Base-by-base conservation (phyloP, 2,888 invertebrate genomes). In the Caenorhabditis becei region DNA sequence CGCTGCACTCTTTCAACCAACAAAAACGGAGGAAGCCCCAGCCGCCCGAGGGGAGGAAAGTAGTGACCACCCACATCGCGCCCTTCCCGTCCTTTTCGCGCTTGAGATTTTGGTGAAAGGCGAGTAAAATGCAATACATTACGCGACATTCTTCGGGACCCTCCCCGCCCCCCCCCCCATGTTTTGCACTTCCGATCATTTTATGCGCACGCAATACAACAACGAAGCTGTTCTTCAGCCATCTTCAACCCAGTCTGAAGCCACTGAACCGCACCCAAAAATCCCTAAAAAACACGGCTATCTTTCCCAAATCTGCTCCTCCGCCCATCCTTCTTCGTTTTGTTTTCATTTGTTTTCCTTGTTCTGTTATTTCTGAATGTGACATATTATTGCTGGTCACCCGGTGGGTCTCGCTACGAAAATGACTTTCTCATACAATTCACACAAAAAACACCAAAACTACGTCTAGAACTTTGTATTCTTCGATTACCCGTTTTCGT, bases 51-150 rank as follows among this genome's bases (percentile, higher is more conserved):
- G 54, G 47, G 47, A 35, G 41, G 35, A 47, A 63, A 63, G 58
- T 53, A 63, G 62, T 63, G 56, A 72, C 72, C 63, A 71, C 62
- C 71, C 71, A 71, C 71, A 62, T 71, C 62, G 71, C 71, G 71
- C 72, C 72, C 49, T 58, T 58, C 59, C 14, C 23, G 35, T 28
- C 49, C 51, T 44, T 18, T 41, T 26, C 71, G 41, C 72, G 63
- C 72, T 72, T 47, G 75, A 75, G 75, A 75, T 75, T 75, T 75
- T 75, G 75, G 75, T 75, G 75, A 75, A 75, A 75, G 54, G 66
- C 75, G 75, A 75, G 75, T 75, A 75, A 75, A 75, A 75, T 75
- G 75, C 75, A 75, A 75, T 75, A 75, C 75, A 75, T 75, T 75
- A 75, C 75, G 75, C 51, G 75, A 66, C 66, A 75, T 75, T 75